Conservation (phyloP, 2,797 vertebrate species). For the Mormyrops boulengeri region DNA sequence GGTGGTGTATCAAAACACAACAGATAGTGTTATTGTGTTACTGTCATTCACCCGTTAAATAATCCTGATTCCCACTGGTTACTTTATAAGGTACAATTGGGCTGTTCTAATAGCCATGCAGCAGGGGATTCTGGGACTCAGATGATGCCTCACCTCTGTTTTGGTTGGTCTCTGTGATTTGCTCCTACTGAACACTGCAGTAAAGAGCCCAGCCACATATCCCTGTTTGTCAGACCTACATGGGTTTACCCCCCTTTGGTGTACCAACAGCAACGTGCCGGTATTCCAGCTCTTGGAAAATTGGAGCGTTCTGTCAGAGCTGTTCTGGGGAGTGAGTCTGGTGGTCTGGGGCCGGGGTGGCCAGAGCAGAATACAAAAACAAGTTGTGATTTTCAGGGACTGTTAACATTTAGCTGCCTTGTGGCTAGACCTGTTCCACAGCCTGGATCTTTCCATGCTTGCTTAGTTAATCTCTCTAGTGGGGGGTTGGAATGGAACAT, state of each 20-base stretch:
- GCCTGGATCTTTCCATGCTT: neutral
- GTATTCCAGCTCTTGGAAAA: neutral
- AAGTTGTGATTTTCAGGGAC: neutral
- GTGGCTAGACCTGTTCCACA: neutral
- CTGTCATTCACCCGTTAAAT: neutral
- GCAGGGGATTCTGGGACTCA: neutral
- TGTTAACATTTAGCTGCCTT: neutral
- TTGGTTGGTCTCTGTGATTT: neutral
- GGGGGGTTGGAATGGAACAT: neutral
- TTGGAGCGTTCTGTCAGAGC: neutral
- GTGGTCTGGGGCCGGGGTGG: neutral
- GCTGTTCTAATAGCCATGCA: neutral
- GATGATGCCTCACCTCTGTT: neutral
- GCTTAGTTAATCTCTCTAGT: neutral
- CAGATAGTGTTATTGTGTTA: neutral
- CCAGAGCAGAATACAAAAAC: neutral
- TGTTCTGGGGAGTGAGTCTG: neutral
- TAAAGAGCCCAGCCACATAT: neutral
- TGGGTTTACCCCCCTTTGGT: neutral
- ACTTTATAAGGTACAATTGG: neutral
- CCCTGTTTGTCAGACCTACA: neutral
- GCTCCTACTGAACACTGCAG: neutral
- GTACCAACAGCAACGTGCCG: neutral
- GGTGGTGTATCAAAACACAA: neutral
- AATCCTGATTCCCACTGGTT: neutral